Evolutionary conservation across 2,797 vertebrate genomes (phyloP).

Genomic region (Hylomyscus alleni): DNA sequence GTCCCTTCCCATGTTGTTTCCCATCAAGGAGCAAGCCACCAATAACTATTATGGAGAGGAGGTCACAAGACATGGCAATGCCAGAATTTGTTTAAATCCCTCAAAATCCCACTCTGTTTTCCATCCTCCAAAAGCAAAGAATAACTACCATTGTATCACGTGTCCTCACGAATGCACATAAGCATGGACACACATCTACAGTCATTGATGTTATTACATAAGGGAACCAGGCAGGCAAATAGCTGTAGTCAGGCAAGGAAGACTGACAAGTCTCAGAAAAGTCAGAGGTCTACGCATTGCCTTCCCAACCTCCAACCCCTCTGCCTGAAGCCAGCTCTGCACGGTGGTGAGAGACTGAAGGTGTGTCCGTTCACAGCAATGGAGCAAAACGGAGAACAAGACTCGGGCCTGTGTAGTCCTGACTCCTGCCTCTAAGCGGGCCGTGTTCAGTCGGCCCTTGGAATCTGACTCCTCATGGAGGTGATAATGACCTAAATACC

Average conservation of each 20-base stretch:
- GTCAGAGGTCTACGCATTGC: not conserved
- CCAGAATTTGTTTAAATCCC: constrained; percentile 3
- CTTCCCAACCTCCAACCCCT: not conserved
- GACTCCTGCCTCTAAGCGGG: not conserved
- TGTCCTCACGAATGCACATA: not conserved
- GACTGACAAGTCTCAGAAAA: not conserved
- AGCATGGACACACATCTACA: not conserved
- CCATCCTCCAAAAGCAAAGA: not conserved
- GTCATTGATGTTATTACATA: not conserved
- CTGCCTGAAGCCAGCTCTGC: not conserved
- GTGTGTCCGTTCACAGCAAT: not conserved
- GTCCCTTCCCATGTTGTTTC: not conserved
- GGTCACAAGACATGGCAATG: not conserved
- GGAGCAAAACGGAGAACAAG: not conserved
- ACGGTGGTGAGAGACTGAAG: not conserved
- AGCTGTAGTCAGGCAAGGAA: not conserved
- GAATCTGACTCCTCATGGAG: constrained; percentile 60
- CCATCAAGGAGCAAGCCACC: not conserved
- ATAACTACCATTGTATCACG: not conserved
- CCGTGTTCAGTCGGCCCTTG: not conserved
- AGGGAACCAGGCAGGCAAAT: not conserved
- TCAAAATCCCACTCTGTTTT: constrained; percentile 19
- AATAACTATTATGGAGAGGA: not conserved
- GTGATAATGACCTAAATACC: constrained; percentile 61
- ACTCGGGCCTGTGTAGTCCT: not conserved